Percentiles rank a stretch among this genome's conserved stretches.
Evolutionary conservation across 92 coral and sea anemone species (phyloP).

Genomic region (Palythoa grandis): DNA sequence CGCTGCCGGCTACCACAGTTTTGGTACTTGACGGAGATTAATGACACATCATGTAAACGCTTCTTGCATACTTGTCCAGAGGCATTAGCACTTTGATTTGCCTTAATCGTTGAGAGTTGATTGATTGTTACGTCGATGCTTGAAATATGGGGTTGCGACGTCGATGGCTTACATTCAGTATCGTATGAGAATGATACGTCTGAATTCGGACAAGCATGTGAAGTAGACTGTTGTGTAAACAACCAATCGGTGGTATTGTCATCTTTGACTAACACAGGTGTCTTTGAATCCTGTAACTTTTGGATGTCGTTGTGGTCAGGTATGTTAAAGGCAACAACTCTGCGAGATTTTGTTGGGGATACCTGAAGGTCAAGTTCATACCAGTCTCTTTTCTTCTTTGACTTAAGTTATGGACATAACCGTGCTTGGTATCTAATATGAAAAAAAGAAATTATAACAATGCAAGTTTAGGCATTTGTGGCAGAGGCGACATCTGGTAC

Average conservation of each 20-base stretch:
- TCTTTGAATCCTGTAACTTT: slow-evolving; percentile 37
- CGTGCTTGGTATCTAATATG: neutral
- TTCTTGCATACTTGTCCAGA: slow-evolving; percentile 29
- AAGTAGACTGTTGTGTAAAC: slow-evolving; percentile 46
- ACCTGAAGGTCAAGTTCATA: slow-evolving; percentile 29
- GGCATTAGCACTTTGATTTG: neutral
- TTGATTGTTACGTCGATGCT: slow-evolving; percentile 17
- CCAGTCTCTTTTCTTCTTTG: slow-evolving; percentile 10
- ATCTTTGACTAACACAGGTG: slow-evolving; percentile 35
- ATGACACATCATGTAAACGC: neutral
- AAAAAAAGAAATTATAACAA: too few species aligned
- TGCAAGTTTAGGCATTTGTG: too few species aligned
- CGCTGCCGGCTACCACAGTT: slow-evolving; percentile 25
- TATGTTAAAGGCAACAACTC: slow-evolving; percentile 35
- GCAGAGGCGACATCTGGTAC: too few species aligned
- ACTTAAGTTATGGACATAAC: slow-evolving; percentile 20
- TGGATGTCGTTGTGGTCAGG: slow-evolving; percentile 32
- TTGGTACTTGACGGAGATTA: slow-evolving; percentile 6
- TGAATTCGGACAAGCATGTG: slow-evolving; percentile 48
- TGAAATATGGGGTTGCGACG: slow-evolving; percentile 2
- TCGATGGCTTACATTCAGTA: slow-evolving; percentile 16
- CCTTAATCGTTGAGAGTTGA: slow-evolving; percentile 28
- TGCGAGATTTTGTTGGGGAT: slow-evolving; percentile 3
- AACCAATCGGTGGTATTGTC: slow-evolving; percentile 37
- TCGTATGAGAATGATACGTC: slow-evolving; percentile 37